Conservation (phyloP, 2,797 vertebrate genomes). For the Lacerta viridis region DNA sequence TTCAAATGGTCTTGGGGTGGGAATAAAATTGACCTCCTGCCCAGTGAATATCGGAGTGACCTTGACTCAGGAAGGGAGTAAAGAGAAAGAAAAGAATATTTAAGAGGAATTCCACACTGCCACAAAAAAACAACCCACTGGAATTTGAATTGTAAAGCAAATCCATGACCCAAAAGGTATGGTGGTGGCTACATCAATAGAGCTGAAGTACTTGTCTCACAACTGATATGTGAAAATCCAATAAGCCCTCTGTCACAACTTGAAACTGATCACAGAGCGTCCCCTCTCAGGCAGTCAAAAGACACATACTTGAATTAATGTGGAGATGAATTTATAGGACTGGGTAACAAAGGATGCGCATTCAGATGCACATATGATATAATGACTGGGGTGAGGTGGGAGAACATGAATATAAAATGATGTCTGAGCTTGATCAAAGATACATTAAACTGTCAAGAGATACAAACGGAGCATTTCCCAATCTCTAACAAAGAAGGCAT, state of each 20-base stretch:
- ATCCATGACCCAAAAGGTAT: background rate
- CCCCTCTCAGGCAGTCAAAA: background rate
- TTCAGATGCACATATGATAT: background rate
- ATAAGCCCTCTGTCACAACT: background rate
- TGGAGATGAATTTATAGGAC: background rate
- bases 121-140: background rate
- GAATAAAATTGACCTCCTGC: background rate
- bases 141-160: background rate
- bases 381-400: background rate
- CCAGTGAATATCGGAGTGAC: background rate
- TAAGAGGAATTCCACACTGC: background rate
- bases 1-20: background rate
- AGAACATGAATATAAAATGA: background rate
- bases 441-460: background rate
- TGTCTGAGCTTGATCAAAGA: background rate
- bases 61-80: background rate
- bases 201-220: background rate
- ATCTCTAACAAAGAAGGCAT: background rate
- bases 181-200: background rate
- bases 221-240: background rate
- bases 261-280: background rate
- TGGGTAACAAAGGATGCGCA: background rate
- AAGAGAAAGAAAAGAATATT: background rate
- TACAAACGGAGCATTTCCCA: background rate
- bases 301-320: background rate